Conservation (phyloP, 2,113 vertebrate genomes). For the Pseudorhombus dupliciocellatus region DNA sequence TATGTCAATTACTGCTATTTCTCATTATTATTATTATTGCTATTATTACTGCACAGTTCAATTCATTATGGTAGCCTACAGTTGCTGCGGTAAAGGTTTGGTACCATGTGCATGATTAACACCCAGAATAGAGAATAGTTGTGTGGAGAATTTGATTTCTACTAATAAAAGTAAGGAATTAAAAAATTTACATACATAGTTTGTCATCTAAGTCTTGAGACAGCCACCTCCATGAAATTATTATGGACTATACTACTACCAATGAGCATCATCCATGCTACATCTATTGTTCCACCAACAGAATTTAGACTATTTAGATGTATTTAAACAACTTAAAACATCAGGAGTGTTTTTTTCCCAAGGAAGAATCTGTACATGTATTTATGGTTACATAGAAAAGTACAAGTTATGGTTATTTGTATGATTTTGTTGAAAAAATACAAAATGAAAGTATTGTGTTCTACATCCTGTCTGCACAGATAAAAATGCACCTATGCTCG, state of each 20-base stretch:
- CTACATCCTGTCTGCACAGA: background rate
- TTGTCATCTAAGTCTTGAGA: too few relatives aligned
- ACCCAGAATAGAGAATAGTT: too few relatives aligned
- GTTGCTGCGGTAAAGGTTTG: too few relatives aligned
- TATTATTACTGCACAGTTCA: too few relatives aligned
- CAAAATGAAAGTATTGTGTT: background rate
- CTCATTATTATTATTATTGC: too few relatives aligned
- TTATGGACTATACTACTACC: background rate
- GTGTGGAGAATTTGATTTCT: background rate
- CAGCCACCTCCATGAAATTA: too few relatives aligned
- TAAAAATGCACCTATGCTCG: constrained; percentile 25
- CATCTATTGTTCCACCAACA: background rate
- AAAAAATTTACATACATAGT: too few relatives aligned
- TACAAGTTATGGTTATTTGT: background rate
- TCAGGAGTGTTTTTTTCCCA: background rate
- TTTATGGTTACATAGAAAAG: background rate
- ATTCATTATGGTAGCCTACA: too few relatives aligned
- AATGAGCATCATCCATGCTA: background rate
- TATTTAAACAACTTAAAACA: background rate
- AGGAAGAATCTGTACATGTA: background rate
- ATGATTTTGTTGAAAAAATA: background rate
- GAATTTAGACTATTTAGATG: background rate
- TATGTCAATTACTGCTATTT: too few relatives aligned
- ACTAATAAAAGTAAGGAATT: background rate
- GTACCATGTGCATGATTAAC: too few relatives aligned